These are phyloP conservation scores for Heliothis peltigera DNA, from an alignment of 2,888 invertebrate genomes.

Conservation along the genomic window DNA sequence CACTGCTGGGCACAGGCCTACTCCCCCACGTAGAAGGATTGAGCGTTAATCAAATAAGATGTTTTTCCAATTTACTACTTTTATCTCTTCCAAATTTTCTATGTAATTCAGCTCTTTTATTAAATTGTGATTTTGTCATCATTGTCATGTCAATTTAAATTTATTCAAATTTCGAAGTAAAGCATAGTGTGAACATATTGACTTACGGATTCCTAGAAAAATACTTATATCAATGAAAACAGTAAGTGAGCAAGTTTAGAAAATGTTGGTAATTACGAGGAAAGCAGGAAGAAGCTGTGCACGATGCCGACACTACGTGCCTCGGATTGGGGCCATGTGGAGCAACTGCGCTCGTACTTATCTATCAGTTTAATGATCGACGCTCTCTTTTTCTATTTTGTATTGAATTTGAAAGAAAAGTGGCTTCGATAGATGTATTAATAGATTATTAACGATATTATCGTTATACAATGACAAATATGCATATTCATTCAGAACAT, in stretches of 20 bases:
- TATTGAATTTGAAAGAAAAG: slow-evolving; percentile 37
- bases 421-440: slow-evolving; percentile 39
- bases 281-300: slow-evolving; percentile 50
- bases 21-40: too few relatives aligned
- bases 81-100: too few relatives aligned
- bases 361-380: slow-evolving; percentile 32
- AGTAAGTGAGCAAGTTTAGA: slow-evolving; percentile 43
- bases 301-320: slow-evolving; percentile 44
- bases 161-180: too few relatives aligned
- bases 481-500: background rate
- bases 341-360: slow-evolving; percentile 46
- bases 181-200: too few relatives aligned
- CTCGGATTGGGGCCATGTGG: slow-evolving; percentile 47
- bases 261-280: slow-evolving; percentile 45
- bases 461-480: slow-evolving; percentile 9
- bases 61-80: too few relatives aligned
- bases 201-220: background rate
- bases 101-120: too few relatives aligned
- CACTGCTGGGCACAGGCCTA: too few relatives aligned
- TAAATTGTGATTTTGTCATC: too few relatives aligned
- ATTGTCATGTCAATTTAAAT: too few relatives aligned
- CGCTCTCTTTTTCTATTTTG: slow-evolving; percentile 40
- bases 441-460: slow-evolving; percentile 20
- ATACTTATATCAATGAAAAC: slow-evolving; percentile 8
- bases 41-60: too few relatives aligned